phyloP scores from a whole-genome alignment of 2,888 invertebrate genomes.

The Sinelater perroti region DNA sequence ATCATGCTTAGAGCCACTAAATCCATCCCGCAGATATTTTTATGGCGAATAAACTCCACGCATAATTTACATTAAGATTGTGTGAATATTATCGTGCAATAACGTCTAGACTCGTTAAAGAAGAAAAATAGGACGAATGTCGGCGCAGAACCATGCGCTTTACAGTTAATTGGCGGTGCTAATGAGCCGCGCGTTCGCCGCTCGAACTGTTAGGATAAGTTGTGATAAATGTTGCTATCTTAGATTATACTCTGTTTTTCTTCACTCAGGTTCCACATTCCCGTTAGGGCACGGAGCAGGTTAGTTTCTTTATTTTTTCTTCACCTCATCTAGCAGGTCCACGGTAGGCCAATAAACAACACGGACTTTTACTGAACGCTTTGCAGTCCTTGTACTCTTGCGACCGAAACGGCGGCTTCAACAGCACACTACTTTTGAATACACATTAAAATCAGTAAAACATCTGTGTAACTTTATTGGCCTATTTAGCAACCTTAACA shows the following conservation, averaged over 20 bases:
- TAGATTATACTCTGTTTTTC: constrained; percentile 35
- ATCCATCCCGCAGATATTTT: constrained; percentile 26
- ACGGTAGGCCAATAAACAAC: constrained; percentile 13
- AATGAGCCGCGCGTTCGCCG: constrained; percentile 10
- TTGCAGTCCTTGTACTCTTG: too few relatives aligned
- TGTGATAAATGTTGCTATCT: constrained; percentile 14
- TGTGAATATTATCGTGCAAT: constrained; percentile 34
- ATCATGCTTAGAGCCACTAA: constrained; percentile 27
- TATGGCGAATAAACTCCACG: constrained; percentile 29
- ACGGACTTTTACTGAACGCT: too few relatives aligned
- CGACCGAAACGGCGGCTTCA: too few relatives aligned
- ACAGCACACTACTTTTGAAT: too few relatives aligned
- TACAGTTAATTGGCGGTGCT: constrained; percentile 29
- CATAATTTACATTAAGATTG: constrained; percentile 31
- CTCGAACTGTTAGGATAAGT: constrained; percentile 18
- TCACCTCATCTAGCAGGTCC: constrained; percentile 1
- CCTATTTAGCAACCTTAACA: constrained; percentile 3
- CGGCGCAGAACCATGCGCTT: constrained; percentile 22
- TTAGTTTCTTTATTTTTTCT: constrained; percentile 32
- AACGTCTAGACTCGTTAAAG: constrained; percentile 38
- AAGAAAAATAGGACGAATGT: constrained; percentile 29
- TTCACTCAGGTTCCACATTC: constrained; percentile 36
- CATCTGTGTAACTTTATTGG: constrained; percentile 21
- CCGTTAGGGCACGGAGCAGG: constrained; percentile 37
- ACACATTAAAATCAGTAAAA: constrained; percentile 4